phyloP scores from a whole-genome alignment of 1,140 invertebrate species.

The Psilanteris sp. region DNA sequence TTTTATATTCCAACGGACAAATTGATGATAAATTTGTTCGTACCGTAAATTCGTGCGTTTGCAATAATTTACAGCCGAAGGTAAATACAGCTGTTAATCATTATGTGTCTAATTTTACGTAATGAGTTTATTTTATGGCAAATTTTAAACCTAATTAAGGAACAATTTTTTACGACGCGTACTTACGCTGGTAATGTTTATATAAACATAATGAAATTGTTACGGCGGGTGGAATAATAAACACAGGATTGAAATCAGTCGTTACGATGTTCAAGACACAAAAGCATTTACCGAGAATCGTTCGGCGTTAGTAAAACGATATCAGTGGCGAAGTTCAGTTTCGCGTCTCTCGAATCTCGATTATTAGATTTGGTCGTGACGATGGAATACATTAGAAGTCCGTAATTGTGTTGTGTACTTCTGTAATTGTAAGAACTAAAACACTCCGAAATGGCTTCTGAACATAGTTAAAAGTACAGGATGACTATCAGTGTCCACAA shows the following conservation, averaged over 20 bases:
- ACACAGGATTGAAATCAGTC: slow-evolving; percentile 39
- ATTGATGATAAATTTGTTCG: no score
- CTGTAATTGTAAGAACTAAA: slow-evolving; percentile 61
- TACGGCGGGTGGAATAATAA: slow-evolving; percentile 33
- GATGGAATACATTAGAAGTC: slow-evolving; percentile 62
- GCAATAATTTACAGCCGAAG: no score
- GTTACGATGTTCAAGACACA: slow-evolving; percentile 36
- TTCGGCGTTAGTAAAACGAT: slow-evolving; percentile 40
- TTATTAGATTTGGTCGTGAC: slow-evolving; percentile 59
- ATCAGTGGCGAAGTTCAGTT: slow-evolving; percentile 29
- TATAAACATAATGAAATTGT: slow-evolving; percentile 47
- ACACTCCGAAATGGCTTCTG: slow-evolving; percentile 39
- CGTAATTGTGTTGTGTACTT: slow-evolving; percentile 63
- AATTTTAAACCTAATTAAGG: no score
- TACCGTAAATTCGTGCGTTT: no score
- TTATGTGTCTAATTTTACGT: no score
- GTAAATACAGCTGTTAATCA: no score
- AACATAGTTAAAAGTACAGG: slow-evolving; percentile 43
- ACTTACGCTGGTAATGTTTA: slow-evolving; percentile 12
- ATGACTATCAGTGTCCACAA: slow-evolving; percentile 34
- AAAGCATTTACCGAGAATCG: slow-evolving; percentile 47
- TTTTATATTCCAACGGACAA: no score
- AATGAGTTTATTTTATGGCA: no score
- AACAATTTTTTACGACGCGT: no score
- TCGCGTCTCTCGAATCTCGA: slow-evolving; percentile 46